These are phyloP conservation scores for Hirundichthys speculiger DNA, from an alignment of 2,113 vertebrate genomes.

Conservation along the genomic window DNA sequence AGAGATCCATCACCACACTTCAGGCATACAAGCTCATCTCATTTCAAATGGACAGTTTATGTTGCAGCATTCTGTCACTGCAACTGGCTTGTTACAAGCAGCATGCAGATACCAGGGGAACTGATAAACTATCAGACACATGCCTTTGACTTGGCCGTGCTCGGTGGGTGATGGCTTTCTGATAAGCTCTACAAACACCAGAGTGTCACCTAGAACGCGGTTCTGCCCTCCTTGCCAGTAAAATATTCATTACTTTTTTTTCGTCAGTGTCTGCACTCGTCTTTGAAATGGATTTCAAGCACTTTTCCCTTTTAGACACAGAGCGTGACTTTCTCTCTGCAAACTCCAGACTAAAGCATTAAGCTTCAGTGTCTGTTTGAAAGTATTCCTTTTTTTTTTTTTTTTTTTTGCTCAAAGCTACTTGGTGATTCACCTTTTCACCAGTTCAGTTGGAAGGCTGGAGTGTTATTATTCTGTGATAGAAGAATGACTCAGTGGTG, in stretches of 20 bases:
- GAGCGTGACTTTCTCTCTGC: slow-evolving; percentile 45
- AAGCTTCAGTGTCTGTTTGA: slow-evolving; percentile 33
- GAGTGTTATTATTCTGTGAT: slow-evolving; percentile 16
- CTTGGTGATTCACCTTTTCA: slow-evolving; percentile 41
- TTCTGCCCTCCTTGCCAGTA: slow-evolving; percentile 56
- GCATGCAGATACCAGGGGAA: slow-evolving; percentile 37
- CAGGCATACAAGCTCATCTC: slow-evolving; percentile 2
- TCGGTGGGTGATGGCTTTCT: slow-evolving; percentile 59
- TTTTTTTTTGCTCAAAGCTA: slow-evolving; percentile 47
- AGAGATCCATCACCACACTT: slow-evolving; percentile 31
- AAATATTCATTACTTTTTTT: slow-evolving; percentile 79
- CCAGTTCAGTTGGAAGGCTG: slow-evolving; percentile 21
- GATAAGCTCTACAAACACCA: slow-evolving; percentile 70
- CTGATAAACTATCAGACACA: slow-evolving; percentile 68
- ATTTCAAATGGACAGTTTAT: slow-evolving; percentile 51
- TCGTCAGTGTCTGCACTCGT: slow-evolving; percentile 55
- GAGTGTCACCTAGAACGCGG: slow-evolving; percentile 63
- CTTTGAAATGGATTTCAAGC: slow-evolving; percentile 64
- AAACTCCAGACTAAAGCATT: slow-evolving; percentile 44
- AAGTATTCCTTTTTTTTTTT: slow-evolving; percentile 34
- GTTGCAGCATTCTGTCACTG: slow-evolving; percentile 39
- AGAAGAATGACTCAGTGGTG: slow-evolving; percentile 49
- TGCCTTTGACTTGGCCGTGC: slow-evolving; percentile 36
- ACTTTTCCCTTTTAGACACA: slow-evolving; percentile 51
- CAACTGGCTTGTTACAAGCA: slow-evolving; percentile 56